Percentiles rank a stretch among this genome's conserved stretches.
phyloP scores from a whole-genome alignment of 64 coral and sea anemone genomes.

The Montipora foliosa region DNA sequence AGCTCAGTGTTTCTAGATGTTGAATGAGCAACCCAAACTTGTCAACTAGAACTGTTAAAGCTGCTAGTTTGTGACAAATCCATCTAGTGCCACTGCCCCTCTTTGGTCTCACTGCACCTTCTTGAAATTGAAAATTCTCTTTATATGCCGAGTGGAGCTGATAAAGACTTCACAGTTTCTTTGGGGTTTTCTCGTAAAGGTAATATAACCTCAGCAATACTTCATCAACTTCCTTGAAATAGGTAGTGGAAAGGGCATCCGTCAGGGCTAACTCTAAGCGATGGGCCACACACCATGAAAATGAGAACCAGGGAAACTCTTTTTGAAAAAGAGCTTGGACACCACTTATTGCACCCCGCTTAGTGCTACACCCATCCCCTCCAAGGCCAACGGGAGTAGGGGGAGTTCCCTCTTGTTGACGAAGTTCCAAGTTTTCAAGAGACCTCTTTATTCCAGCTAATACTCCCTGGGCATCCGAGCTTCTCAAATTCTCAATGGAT shows the following conservation, averaged over 20 bases:
- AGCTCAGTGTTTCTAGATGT: conserved; percentile 51
- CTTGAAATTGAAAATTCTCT: too few relatives aligned
- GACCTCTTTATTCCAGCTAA: conserved; percentile 59
- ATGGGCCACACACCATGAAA: conserved; percentile 84
- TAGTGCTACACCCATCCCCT: conserved; percentile 59
- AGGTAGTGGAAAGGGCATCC: conserved; percentile 68
- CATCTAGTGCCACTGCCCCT: neutral
- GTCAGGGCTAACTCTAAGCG: conserved; percentile 77
- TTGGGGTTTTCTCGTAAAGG: conserved; percentile 81
- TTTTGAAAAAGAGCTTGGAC: too few relatives aligned
- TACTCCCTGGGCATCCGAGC: conserved; percentile 64
- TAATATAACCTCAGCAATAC: conserved; percentile 74
- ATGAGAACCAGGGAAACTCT: conserved; percentile 42
- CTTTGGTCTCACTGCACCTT: too few relatives aligned
- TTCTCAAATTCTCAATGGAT: conserved; percentile 48
- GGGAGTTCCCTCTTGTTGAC: conserved; percentile 37
- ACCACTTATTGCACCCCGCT: conserved; percentile 41
- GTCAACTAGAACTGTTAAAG: conserved; percentile 62
- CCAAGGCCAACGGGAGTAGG: conserved; percentile 82
- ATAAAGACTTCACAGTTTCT: conserved; percentile 62
- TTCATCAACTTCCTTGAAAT: conserved; percentile 84
- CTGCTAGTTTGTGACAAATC: neutral
- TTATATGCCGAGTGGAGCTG: too few relatives aligned
- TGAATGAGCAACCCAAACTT: conserved; percentile 64
- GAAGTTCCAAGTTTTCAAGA: neutral